Base-by-base conservation (phyloP, 2,888 invertebrate genomes). In the Callinectes sapidus region DNA sequence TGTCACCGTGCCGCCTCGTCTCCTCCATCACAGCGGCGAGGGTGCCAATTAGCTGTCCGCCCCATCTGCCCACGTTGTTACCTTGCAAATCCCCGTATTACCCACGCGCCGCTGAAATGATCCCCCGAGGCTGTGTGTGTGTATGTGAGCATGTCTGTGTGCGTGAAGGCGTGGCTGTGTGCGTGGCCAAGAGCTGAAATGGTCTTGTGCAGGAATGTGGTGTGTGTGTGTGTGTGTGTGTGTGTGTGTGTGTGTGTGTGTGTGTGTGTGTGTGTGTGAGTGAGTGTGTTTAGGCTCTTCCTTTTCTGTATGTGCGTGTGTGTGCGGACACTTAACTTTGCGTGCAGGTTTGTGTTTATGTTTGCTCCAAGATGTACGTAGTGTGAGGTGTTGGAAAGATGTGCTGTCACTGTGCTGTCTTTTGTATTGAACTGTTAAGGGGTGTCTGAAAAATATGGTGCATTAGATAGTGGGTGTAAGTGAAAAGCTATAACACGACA, bases 71-170 rank as follows among this genome's bases (percentile, higher is more conserved):
- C 81, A 81, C 35, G 16, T 81, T 35, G 81, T 81, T 81, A 81
- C 81, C 81, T 81, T 81, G 81, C 81, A 81, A 81, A 81, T 81
- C 81, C 81, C 81, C 35, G 81, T 18, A 35, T 81, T 81, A 81
- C 81, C 81, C 81, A 81, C 32, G 81, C 81, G 81, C 32, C 81
- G 81, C 81, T 35, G 35, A 81, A 35, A 81, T 81, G 14, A 81
- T 35, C 35, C 81, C 81, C 81, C 35, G 35, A 32, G 35, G 81
- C 81, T 6, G 81, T 81, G 81, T 81, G 81, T 81, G 81, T 81
- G 35, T 81, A 81, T 81, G 81, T 81, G 35, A 81, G 81, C 81
- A 81, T 35, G 81, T 81, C 35, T 32, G 81, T 81, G 81, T 81
- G 81, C 81, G 81, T 81, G 81, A 81, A 18, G 81, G 81, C 81